phyloP scores from a whole-genome alignment of 1,140 invertebrate species.

The Ceratosolen fusciceps region DNA sequence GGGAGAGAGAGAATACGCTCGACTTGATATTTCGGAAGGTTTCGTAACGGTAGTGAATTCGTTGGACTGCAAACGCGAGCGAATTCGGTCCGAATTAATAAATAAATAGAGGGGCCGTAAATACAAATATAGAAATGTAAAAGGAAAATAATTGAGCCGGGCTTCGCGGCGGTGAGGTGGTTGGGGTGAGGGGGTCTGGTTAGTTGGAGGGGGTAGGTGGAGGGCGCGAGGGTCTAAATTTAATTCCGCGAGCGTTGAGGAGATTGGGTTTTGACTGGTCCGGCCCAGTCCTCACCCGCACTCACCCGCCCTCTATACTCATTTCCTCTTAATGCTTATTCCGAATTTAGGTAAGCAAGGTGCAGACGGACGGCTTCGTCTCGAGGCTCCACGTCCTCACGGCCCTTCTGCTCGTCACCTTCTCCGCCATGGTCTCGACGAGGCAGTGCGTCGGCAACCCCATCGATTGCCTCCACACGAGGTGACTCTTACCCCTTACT shows the following conservation, averaged over 20 bases:
- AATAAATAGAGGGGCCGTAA: constrained; percentile 2
- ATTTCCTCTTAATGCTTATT: constrained; percentile 38
- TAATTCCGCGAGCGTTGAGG: constrained; percentile 21
- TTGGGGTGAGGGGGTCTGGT: too few relatives aligned
- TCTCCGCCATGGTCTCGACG: constrained; percentile 94
- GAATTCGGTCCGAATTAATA: not conserved
- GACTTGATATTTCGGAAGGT: not conserved
- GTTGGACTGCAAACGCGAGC: not conserved
- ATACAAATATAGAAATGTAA: constrained; percentile 40
- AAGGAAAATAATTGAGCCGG: constrained; percentile 33
- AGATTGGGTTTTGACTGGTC: constrained; percentile 8
- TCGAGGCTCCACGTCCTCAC: constrained; percentile 94
- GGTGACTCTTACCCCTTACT: constrained; percentile 12
- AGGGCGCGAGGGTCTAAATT: constrained; percentile 26
- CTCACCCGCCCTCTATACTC: not conserved
- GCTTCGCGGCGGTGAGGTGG: not conserved
- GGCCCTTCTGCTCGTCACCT: constrained; percentile 90
- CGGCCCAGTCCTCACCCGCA: not conserved
- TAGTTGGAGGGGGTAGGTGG: too few relatives aligned
- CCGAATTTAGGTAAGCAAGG: constrained; percentile 67
- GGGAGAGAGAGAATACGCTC: not conserved
- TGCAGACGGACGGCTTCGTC: constrained; percentile 92
- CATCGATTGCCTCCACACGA: constrained; percentile 91
- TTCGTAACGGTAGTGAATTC: not conserved
- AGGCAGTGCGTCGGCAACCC: constrained; percentile 98